These are phyloP conservation scores for Spheniscus humboldti DNA, from an alignment of 2,797 vertebrate species.

Conservation along the genomic window DNA sequence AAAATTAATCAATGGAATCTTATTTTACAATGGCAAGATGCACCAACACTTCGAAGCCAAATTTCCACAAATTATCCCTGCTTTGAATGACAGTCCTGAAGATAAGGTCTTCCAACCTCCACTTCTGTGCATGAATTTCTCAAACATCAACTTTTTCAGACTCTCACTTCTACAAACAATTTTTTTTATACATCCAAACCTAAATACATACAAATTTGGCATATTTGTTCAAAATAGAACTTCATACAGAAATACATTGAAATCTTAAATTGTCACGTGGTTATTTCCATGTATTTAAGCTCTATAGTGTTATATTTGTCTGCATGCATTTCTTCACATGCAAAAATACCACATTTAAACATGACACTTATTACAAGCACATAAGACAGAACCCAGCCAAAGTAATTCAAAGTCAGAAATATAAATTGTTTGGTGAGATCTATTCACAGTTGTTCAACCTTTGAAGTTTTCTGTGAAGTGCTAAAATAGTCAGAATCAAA, in stretches of 20 bases:
- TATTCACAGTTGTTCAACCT: constrained; percentile 26
- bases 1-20: neutral
- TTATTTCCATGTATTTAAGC: neutral
- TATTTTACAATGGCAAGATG: neutral
- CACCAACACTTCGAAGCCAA: neutral
- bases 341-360: neutral
- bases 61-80: neutral
- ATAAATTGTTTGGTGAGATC: constrained; percentile 4
- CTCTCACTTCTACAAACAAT: neutral
- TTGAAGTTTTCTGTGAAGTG: constrained; percentile 58
- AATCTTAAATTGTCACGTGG: neutral
- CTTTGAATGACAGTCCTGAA: neutral
- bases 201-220: neutral
- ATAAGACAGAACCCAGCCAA: neutral
- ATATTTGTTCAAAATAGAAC: neutral
- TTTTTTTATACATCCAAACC: neutral
- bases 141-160: neutral
- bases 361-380: neutral
- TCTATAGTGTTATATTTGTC: neutral
- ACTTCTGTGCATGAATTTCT: neutral
- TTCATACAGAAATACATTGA: neutral
- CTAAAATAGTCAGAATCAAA: constrained; percentile 47
- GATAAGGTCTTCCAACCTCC: neutral
- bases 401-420: constrained; percentile 6
- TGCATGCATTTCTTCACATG: neutral